Evolutionary conservation across 1,140 invertebrate species (phyloP).

Genomic region (Zaprionus ghesquierei): DNA sequence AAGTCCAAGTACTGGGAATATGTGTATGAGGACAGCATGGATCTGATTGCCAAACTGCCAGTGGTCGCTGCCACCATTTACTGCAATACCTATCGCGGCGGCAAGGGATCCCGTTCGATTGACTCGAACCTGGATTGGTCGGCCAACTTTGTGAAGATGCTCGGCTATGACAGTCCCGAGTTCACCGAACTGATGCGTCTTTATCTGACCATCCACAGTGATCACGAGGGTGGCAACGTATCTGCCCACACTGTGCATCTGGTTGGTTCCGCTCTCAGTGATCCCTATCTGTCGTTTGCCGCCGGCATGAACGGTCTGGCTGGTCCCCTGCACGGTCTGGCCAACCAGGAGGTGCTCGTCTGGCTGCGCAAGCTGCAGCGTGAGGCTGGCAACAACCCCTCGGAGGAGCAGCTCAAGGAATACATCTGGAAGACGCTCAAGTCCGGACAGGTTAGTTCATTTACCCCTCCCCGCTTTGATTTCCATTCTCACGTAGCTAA

Average conservation of each 20-base stretch:
- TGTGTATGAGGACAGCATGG: constrained; percentile 97
- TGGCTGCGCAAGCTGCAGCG: constrained; percentile 92
- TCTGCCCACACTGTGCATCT: constrained; percentile 97
- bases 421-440: constrained; percentile 98
- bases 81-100: constrained; percentile 93
- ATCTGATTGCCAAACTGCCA: constrained; percentile 97
- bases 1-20: constrained; percentile 86
- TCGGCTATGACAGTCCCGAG: constrained; percentile 93
- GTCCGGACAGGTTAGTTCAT: constrained; percentile 85
- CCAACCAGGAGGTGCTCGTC: constrained; percentile 96
- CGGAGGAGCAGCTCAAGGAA: constrained; percentile 94
- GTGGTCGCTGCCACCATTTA: constrained; percentile 98
- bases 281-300: constrained; percentile 96
- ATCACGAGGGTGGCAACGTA: constrained; percentile 98
- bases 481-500: background rate
- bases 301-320: constrained; percentile 97
- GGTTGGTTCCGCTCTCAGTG: constrained; percentile 96
- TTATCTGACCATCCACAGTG: constrained; percentile 97
- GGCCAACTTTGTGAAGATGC: constrained; percentile 95
- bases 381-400: constrained; percentile 91
- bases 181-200: constrained; percentile 97
- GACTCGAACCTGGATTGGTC: constrained; percentile 97
- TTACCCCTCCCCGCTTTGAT: background rate
- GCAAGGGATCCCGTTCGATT: constrained; percentile 93
- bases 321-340: constrained; percentile 97